phyloP scores from a whole-genome alignment of 2,888 invertebrate species.

The Ophion ellenae region DNA sequence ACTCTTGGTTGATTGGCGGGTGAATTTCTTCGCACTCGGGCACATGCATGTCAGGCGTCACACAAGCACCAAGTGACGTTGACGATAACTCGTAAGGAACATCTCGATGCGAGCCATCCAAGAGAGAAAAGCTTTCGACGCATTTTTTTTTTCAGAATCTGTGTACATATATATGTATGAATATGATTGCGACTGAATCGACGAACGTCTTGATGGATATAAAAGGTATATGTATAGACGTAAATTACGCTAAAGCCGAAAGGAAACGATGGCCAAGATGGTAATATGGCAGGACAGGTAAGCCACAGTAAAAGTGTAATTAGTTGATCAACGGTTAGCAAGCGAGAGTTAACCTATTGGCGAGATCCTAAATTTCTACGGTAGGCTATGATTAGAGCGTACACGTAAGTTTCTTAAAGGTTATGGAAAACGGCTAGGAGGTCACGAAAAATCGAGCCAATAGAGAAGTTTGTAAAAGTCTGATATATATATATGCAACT shows the following conservation, averaged over 20 bases:
- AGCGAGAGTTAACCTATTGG: conserved; percentile 12
- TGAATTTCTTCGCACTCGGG: conserved; percentile 61
- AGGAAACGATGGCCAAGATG: conserved; percentile 41
- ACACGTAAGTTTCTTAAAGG: conserved; percentile 30
- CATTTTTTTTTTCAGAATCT: conserved; percentile 9
- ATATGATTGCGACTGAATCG: conserved; percentile 56
- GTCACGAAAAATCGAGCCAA: not conserved
- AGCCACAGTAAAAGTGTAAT: conserved; percentile 32
- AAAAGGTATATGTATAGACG: conserved; percentile 21
- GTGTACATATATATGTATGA: conserved; percentile 1
- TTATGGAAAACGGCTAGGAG: not conserved
- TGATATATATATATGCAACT: not conserved
- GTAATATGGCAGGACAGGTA: conserved; percentile 33
- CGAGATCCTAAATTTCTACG: conserved; percentile 23
- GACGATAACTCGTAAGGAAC: conserved; percentile 49
- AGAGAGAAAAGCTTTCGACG: conserved; percentile 56
- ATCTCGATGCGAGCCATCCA: conserved; percentile 36
- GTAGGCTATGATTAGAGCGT: conserved; percentile 16
- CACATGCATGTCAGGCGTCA: conserved; percentile 48
- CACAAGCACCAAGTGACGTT: conserved; percentile 56
- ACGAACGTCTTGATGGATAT: conserved; percentile 37
- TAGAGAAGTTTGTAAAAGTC: conserved; percentile 1
- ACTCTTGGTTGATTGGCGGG: conserved; percentile 46
- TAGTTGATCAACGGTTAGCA: conserved; percentile 36
- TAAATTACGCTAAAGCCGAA: not conserved